Evolutionary conservation across 1,140 invertebrate species (phyloP), one percentile per base, ranked within the genome.

Genomic region (Trichonephila clavipes): DNA sequence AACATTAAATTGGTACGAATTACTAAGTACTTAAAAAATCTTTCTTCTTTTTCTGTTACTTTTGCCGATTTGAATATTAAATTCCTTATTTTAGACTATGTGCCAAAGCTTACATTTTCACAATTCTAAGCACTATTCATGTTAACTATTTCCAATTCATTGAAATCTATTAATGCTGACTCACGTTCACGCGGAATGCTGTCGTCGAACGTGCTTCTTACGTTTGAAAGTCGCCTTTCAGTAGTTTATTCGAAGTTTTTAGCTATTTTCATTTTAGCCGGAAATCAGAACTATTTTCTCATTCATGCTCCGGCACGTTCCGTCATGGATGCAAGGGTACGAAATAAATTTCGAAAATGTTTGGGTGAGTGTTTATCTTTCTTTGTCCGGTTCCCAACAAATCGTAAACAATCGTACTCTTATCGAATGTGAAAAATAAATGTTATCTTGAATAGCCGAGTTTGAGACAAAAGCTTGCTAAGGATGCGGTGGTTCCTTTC

Each of bases 271-370:
- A 16, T 64, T 88, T 88, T 64, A 34, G 86, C 34, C 18, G 59
- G 61, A 64, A 88, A 88, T 88, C 86, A 88, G 64, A 88, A 61
- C n/a, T 85, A 88, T 88, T 88, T 59, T 66, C 86, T 64, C 86
- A 88, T 88, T 88, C 61, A 88, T 88, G 86, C 86, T 10, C 1
- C 21, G 86, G 59, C 86, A 88, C 86, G 86, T 87, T 62, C 28
- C 85, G 24, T 12, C 24, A n/a, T 59, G 82, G 44, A 21, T n/a
- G 82, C 21, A 58, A 85, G 21, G 83, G 21, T 59, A 14, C 12
- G 24, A 85, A 85, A 61, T 85, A 85, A 85, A 85, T 85, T 85
- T 85, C 83, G 83, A 61, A 85, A 77, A 77, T 77, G 12, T 34
- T 77, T 77, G 28, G 24, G 2, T 40, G 34, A 77, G 72, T 77